Conservation (phyloP, 2,113 vertebrate species). For the Nerophis lumbriciformis region DNA sequence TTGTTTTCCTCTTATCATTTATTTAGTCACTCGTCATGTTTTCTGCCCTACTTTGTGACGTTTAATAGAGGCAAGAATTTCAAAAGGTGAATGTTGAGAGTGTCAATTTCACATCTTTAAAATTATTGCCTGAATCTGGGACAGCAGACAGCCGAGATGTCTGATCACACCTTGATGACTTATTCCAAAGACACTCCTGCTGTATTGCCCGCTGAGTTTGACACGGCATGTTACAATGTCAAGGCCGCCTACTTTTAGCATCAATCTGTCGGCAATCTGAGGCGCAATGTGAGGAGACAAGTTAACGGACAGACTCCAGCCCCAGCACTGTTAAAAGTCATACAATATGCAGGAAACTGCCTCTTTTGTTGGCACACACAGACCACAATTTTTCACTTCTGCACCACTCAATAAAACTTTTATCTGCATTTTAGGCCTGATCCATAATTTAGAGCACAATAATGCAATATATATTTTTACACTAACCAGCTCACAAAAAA, state of each 20-base stretch:
- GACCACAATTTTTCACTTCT: constrained; percentile 58
- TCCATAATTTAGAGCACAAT: constrained; percentile 68
- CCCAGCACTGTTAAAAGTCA: constrained; percentile 69
- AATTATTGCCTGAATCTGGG: constrained; percentile 64
- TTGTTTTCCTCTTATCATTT: constrained; percentile 75
- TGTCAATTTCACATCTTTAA: constrained; percentile 65
- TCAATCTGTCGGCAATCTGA: constrained; percentile 58
- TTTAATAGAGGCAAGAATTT: constrained; percentile 81
- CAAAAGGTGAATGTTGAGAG: constrained; percentile 78
- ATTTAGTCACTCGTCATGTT: constrained; percentile 83
- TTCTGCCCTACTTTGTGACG: constrained; percentile 84
- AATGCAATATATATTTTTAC: constrained; percentile 66
- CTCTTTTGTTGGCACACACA: constrained; percentile 67
- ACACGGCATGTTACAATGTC: constrained; percentile 57
- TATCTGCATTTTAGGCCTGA: constrained; percentile 72
- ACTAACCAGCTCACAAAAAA: constrained; percentile 55
- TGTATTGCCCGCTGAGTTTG: constrained; percentile 48
- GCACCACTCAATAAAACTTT: constrained; percentile 72
- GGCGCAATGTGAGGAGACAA: constrained; percentile 69
- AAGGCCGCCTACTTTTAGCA: constrained; percentile 45
- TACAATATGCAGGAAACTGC: constrained; percentile 72
- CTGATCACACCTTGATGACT: constrained; percentile 58
- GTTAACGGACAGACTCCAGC: constrained; percentile 66
- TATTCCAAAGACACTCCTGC: constrained; percentile 66
- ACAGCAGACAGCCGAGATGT: constrained; percentile 34